Conservation (phyloP, 2,888 invertebrate species). For the Ichneumoninae sp. region DNA sequence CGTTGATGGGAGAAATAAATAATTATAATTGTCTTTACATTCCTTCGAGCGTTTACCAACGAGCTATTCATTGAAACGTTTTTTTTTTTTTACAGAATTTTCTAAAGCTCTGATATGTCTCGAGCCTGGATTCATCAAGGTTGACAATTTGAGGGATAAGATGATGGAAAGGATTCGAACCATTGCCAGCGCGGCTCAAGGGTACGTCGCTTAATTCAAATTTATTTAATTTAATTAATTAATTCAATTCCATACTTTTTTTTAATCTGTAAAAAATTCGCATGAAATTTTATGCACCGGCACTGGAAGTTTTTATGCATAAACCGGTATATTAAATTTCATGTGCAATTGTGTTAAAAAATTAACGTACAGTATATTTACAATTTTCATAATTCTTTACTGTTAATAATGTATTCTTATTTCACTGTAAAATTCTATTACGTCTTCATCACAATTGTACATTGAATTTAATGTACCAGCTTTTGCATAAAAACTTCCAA, state of each 20-base stretch:
- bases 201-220: slow-evolving; percentile 75
- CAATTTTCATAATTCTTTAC: too few species aligned
- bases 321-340: too few species aligned
- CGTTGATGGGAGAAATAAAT: slow-evolving; percentile 21
- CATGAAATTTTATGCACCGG: too few species aligned
- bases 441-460: too few species aligned
- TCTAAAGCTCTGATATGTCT: slow-evolving; percentile 80
- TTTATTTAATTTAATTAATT: slow-evolving; percentile 80
- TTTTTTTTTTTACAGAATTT: slow-evolving; percentile 73
- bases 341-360: too few species aligned
- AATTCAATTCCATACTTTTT: neutral
- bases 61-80: slow-evolving; percentile 8
- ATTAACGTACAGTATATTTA: too few species aligned
- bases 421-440: too few species aligned
- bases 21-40: neutral
- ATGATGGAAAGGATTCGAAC: slow-evolving; percentile 77
- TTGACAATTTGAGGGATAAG: slow-evolving; percentile 77
- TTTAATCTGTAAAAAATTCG: too few species aligned
- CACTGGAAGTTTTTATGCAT: too few species aligned
- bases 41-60: neutral
- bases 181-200: slow-evolving; percentile 76
- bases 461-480: too few species aligned
- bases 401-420: too few species aligned
- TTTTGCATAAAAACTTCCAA: too few species aligned
- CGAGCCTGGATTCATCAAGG: slow-evolving; percentile 80